These are phyloP conservation scores for Ichneumon xanthorius DNA, from an alignment of 2,888 invertebrate species.

Conservation along the genomic window DNA sequence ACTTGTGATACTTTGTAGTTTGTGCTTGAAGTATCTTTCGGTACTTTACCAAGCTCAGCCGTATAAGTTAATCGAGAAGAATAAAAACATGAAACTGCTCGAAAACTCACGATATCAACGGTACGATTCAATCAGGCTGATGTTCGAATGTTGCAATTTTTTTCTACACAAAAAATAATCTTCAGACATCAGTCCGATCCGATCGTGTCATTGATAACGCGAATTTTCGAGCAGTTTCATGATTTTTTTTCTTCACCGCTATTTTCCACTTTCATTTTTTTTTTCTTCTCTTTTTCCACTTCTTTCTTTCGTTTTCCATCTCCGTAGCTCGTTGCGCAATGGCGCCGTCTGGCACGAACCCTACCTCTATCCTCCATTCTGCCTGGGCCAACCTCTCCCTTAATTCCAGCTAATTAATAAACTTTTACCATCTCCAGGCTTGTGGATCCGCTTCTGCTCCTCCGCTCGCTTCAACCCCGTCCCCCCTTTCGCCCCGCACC, in stretches of 20 bases:
- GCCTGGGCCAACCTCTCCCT: slow-evolving; percentile 69
- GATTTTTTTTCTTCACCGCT: not conserved
- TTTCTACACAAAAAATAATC: too few relatives aligned
- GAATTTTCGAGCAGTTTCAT: not conserved
- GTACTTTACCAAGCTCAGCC: too few relatives aligned
- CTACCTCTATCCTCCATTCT: slow-evolving; percentile 34
- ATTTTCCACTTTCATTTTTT: slow-evolving; percentile 48
- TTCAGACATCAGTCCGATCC: too few relatives aligned
- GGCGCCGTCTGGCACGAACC: slow-evolving; percentile 23
- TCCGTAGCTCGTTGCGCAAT: slow-evolving; percentile 40
- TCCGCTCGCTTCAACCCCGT: slow-evolving; percentile 47
- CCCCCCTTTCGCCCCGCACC: slow-evolving; percentile 7
- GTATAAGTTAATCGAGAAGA: not conserved
- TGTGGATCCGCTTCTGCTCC: slow-evolving; percentile 56
- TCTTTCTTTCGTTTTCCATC: slow-evolving; percentile 20
- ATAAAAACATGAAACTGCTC: not conserved
- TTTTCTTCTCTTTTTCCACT: slow-evolving; percentile 46
- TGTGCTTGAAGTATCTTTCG: too few relatives aligned
- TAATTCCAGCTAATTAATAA: slow-evolving; percentile 83
- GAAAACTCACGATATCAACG: not conserved
- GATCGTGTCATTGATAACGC: not conserved
- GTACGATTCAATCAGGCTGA: too few relatives aligned
- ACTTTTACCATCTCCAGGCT: slow-evolving; percentile 79
- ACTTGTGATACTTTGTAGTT: too few relatives aligned
- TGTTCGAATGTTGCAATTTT: too few relatives aligned